Conservation (phyloP, 2,888 invertebrate species). For the Temnothorax ravouxi region DNA sequence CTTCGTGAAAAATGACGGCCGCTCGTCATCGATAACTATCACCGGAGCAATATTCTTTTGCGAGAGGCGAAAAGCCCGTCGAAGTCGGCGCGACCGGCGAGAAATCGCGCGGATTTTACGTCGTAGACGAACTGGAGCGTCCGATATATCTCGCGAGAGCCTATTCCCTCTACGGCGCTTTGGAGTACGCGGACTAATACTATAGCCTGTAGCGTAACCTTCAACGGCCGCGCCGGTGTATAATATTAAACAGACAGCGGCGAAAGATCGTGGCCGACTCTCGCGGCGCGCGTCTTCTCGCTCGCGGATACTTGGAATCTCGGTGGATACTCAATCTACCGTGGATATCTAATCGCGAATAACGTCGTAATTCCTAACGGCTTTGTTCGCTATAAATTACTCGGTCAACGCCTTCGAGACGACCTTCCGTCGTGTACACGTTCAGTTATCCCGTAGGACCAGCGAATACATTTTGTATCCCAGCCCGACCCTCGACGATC, state of each 20-base stretch:
- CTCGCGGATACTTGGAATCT: neutral
- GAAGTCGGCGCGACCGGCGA: no score
- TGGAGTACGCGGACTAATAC: constrained; percentile 1
- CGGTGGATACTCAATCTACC: neutral
- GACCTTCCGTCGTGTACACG: neutral
- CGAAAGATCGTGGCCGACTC: neutral
- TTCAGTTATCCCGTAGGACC: neutral
- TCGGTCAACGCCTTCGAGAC: constrained; percentile 1
- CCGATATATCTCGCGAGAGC: neutral
- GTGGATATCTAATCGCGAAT: constrained; percentile 20
- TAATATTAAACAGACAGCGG: neutral
- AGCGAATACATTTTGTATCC: neutral
- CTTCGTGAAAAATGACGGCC: constrained; percentile 55
- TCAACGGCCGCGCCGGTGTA: constrained; percentile 7
- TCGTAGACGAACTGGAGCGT: neutral
- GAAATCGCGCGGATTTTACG: no score
- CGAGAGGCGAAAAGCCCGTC: no score
- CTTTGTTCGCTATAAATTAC: neutral
- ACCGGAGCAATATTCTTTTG: neutral
- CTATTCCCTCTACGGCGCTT: neutral
- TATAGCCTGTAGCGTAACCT: constrained; percentile 6
- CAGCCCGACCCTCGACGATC: neutral
- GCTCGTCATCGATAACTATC: neutral
- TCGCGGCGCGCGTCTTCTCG: neutral
- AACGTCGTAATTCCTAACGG: neutral